Percentiles rank a stretch among this genome's conserved stretches.
These are phyloP conservation scores for Artibeus jamaicensis DNA, from an alignment of 2,797 vertebrate genomes.

Conservation along the genomic window DNA sequence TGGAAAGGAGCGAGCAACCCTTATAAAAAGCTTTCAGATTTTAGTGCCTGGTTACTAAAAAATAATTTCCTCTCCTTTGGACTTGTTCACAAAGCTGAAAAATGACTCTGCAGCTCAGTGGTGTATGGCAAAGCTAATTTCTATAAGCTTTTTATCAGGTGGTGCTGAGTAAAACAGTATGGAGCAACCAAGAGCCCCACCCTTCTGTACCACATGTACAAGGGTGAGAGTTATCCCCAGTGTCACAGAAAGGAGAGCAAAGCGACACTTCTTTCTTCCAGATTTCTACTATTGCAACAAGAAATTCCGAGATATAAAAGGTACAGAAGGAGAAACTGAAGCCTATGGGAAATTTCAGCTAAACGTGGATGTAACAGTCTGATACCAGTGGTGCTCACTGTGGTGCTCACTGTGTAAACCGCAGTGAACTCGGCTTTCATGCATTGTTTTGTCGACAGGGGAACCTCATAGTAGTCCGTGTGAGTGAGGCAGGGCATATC, in stretches of 20 bases:
- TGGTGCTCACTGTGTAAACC: conserved; percentile 21
- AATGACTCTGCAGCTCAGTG: conserved; percentile 71
- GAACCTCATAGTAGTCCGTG: background rate
- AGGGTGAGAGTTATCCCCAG: conserved; percentile 43
- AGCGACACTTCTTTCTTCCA: background rate
- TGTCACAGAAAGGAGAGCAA: conserved; percentile 36
- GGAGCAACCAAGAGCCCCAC: conserved; percentile 42
- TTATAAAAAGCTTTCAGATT: conserved; percentile 79
- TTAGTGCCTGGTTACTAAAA: conserved; percentile 84
- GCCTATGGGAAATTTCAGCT: background rate
- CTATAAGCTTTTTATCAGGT: conserved; percentile 76
- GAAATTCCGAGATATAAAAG: background rate
- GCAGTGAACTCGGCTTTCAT: background rate
- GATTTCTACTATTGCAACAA: background rate
- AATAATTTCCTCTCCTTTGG: conserved; percentile 82
- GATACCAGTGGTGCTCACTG: background rate
- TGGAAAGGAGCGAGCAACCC: conserved; percentile 69
- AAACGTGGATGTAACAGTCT: conserved; percentile 10
- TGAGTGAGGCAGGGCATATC: background rate
- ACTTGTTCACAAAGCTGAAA: conserved; percentile 81
- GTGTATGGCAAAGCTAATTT: conserved; percentile 80
- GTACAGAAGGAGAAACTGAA: conserved; percentile 12
- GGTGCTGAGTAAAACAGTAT: conserved; percentile 66
- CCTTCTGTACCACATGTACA: conserved; percentile 28
- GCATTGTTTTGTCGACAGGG: conserved; percentile 29